Base-by-base conservation (phyloP, 2,888 invertebrate genomes). In the Parnassius smintheus region DNA sequence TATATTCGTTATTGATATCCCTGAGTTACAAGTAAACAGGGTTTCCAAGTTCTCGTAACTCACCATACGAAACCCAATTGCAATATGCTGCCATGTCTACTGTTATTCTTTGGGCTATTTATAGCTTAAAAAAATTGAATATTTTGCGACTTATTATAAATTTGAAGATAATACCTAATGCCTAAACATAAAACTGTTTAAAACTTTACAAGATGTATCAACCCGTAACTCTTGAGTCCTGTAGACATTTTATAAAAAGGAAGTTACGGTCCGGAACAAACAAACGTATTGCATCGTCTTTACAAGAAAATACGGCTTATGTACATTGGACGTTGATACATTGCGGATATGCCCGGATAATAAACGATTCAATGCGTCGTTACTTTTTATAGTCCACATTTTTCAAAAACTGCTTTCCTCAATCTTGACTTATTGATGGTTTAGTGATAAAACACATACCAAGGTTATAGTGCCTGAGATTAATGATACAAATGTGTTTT, bases 261-360 rank as follows among this genome's bases (percentile, higher is more conserved):
- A 77, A 81, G 77, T 81, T 81, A 82, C 85, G 78, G 77, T 75
- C 77, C 80, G 83, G 81, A 86, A 85, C 82, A 82, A 85, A 84
- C 81, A 83, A 81, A 83, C 78, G 80, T 85, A 85, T 82, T 85
- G 85, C 86, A 77, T 73, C 75, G 80, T 80, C 80, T 73, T 74
- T 72, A 71, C 73, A 77, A 74, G 77, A 80, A 78, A 79, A 82
- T 81, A 82, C 78, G 71, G 72, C 74, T 75, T 75, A 73, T 75
- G 75, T 80, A 79, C 75, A 73, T 72, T 68, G 72, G 71, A 72
- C 68, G 68, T 71, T 75, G 72, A 74, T 75, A 72, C 75, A 77
- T 75, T 72, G 78, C 73, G 74, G 77, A 79, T 76, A 75, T 75
- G 71, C 69, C 72, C 67, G 58, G 65, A 67, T 69, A 71, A 68